Percentiles rank a stretch among this genome's conserved stretches.
These are phyloP conservation scores for Drosophila kuntzei DNA, from an alignment of 2,888 invertebrate genomes.

Conservation along the genomic window DNA sequence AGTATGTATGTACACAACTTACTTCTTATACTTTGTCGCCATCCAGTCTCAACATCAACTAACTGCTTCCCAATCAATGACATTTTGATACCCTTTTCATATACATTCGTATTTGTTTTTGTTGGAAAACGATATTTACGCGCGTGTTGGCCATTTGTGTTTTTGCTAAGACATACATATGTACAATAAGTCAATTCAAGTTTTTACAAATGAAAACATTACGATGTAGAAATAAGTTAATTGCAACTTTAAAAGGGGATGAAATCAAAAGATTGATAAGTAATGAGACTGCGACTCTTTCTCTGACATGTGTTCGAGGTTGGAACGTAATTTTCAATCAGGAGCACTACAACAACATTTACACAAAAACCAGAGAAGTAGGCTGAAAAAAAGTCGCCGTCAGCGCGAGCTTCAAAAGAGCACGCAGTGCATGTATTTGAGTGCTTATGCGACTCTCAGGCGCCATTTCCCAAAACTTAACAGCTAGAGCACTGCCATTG, in stretches of 20 bases:
- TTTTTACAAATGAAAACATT: not conserved
- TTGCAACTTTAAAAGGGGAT: not conserved
- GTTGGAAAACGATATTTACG: not conserved
- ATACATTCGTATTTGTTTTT: not conserved
- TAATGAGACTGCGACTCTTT: too few relatives aligned
- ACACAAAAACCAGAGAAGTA: too few relatives aligned
- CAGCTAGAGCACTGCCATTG: too few relatives aligned
- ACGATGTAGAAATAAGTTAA: not conserved
- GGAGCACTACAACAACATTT: too few relatives aligned
- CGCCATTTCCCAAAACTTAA: too few relatives aligned
- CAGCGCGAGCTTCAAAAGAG: too few relatives aligned
- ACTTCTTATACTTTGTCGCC: conserved; percentile 33
- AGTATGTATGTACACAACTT: not conserved
- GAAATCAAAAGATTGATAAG: not conserved
- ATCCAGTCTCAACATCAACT: conserved; percentile 29
- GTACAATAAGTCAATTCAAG: not conserved
- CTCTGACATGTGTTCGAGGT: too few relatives aligned
- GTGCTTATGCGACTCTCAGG: too few relatives aligned
- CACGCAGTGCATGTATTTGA: too few relatives aligned
- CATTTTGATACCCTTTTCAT: not conserved
- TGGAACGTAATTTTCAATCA: too few relatives aligned
- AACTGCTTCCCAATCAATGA: conserved; percentile 1
- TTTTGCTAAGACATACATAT: not conserved
- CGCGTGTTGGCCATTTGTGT: not conserved
- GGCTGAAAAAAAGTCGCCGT: too few relatives aligned